Evolutionary conservation across 2,888 invertebrate species (phyloP).

Genomic region (Polymixis lichenea): DNA sequence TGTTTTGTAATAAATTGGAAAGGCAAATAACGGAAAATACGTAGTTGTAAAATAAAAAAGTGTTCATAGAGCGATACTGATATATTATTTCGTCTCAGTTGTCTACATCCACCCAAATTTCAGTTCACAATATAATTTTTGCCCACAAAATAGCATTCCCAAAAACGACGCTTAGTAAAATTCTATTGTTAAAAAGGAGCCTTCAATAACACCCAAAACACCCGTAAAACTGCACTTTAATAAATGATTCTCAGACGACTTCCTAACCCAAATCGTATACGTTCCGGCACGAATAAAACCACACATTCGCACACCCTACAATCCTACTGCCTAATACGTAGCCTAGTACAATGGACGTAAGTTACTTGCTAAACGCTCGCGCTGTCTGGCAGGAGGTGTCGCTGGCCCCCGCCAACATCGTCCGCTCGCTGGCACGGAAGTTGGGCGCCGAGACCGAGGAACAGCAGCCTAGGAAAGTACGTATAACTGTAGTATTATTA

Average conservation of each 20-base stretch:
- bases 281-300: neutral
- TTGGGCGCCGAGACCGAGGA: constrained; percentile 93
- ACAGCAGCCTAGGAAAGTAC: constrained; percentile 91
- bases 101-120: neutral
- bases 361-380: constrained; percentile 60
- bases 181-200: neutral
- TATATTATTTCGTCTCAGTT: neutral
- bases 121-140: neutral
- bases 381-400: constrained; percentile 86
- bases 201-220: neutral
- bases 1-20: neutral
- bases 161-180: neutral
- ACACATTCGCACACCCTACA: too few relatives aligned
- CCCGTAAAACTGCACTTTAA: neutral
- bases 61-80: neutral
- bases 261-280: neutral
- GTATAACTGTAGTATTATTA: constrained; percentile 16
- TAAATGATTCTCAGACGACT: neutral
- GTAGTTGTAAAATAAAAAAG: neutral
- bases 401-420: constrained; percentile 87
- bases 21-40: neutral
- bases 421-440: constrained; percentile 94
- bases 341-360: constrained; percentile 47
- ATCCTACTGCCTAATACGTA: neutral
- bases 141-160: neutral